These are phyloP conservation scores for Drosophila azteca DNA, from an alignment of 1,140 invertebrate genomes.

Conservation along the genomic window DNA sequence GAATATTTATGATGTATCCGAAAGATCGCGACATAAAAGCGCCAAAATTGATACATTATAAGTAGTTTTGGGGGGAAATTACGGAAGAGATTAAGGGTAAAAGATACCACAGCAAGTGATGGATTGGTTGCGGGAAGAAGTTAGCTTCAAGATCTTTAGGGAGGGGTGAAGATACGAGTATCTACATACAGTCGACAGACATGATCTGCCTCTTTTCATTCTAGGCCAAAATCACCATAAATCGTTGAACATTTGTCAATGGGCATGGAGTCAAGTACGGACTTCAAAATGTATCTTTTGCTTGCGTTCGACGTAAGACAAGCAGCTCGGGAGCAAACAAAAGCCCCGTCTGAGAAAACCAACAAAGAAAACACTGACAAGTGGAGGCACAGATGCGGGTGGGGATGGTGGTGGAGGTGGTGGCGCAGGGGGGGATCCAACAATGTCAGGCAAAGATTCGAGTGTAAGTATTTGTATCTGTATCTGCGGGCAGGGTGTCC, in stretches of 20 bases:
- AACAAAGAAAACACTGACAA: conserved; percentile 29
- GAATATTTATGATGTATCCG: conserved; percentile 61
- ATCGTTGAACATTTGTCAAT: conserved; percentile 47
- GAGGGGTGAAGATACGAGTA: too few species aligned
- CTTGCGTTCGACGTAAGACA: conserved; percentile 48
- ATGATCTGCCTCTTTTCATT: neutral
- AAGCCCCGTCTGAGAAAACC: conserved; percentile 35
- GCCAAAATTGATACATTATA: conserved; percentile 69
- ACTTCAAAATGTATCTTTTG: conserved; percentile 40
- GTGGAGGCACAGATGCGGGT: too few species aligned
- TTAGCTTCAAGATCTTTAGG: neutral
- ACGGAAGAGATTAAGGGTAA: conserved; percentile 1
- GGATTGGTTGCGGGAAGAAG: neutral
- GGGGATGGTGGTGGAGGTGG: too few species aligned
- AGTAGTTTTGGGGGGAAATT: neutral
- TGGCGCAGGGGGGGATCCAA: conserved; percentile 22
- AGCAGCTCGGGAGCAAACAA: conserved; percentile 49
- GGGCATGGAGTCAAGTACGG: conserved; percentile 44
- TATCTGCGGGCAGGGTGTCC: conserved; percentile 3
- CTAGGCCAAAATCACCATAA: conserved; percentile 25
- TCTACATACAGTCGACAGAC: too few species aligned
- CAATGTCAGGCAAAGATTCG: conserved; percentile 60
- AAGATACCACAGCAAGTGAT: neutral
- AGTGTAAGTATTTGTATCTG: conserved; percentile 47
- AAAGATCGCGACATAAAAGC: conserved; percentile 65